Percentiles rank a stretch among this genome's conserved stretches.
Conservation (phyloP, 2,888 invertebrate species). For the Drosophila paranaensis region DNA sequence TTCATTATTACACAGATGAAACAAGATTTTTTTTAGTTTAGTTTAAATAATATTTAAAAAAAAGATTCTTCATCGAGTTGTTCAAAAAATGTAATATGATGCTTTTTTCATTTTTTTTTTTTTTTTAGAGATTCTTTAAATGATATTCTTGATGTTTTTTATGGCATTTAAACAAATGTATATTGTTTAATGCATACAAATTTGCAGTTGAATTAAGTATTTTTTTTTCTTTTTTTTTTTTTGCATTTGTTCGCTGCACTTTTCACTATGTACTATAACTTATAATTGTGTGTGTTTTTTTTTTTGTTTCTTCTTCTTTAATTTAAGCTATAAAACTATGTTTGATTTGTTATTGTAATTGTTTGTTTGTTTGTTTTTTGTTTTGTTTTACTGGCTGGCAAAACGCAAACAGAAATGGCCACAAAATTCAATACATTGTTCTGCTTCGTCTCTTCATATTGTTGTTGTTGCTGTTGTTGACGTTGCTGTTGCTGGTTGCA, state of each 20-base stretch:
- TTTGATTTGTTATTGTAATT: slow-evolving; percentile 62
- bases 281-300: slow-evolving; percentile 32
- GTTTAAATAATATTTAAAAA: slow-evolving; percentile 52
- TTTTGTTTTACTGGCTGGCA: slow-evolving; percentile 49
- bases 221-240: background rate
- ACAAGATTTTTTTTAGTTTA: slow-evolving; percentile 26
- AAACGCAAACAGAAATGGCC: slow-evolving; percentile 73
- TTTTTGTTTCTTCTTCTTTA: slow-evolving; percentile 25
- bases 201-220: slow-evolving; percentile 65
- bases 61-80: slow-evolving; percentile 58
- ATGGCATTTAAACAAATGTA: slow-evolving; percentile 29
- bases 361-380: slow-evolving; percentile 46
- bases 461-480: slow-evolving; percentile 20
- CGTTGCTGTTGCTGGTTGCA: slow-evolving; percentile 16
- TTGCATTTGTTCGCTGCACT: slow-evolving; percentile 72
- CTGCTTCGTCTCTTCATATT: slow-evolving; percentile 40
- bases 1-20: slow-evolving; percentile 53
- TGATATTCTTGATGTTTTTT: slow-evolving; percentile 38
- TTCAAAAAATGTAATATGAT: slow-evolving; percentile 30
- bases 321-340: slow-evolving; percentile 64
- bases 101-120: slow-evolving; percentile 22
- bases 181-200: slow-evolving; percentile 18
- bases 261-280: slow-evolving; percentile 41
- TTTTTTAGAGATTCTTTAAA: slow-evolving; percentile 57
- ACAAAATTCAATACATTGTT: slow-evolving; percentile 71